Base-by-base conservation (phyloP, 1,140 invertebrate species). In the Antheraea mylitta region DNA sequence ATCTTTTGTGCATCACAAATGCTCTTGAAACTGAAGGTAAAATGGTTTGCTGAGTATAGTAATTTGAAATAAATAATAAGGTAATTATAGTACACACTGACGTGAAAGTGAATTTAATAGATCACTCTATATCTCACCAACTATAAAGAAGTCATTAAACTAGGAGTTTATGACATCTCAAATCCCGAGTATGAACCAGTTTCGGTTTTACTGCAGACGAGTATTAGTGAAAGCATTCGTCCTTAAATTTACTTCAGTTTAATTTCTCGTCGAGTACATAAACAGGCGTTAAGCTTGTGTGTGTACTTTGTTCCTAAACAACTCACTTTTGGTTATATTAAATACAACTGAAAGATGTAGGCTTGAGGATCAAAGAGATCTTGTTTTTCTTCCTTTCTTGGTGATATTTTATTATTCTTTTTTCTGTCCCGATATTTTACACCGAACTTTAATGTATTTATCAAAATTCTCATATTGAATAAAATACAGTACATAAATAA, bases 241-340 rank as follows among this genome's bases (percentile, higher is more conserved):
- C 61, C 64, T 65, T 65, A 48, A 48, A 18, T 64, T 64, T 38
- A 65, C 48, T 65, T 9, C 10, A 11, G 38, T 65, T 65, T 65
- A 19, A 48, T 65, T 65, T 19, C 38, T 48, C 18, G 48, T 13
- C 7, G 19, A 42, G 18, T 10, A 18, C 9, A 63, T 63, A 65
- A 65, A 65, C 64, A 65, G 11, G 37, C 19, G 37, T 64, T 65
- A 45, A 65, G 48, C 16, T 1, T 16, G 45, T n/a, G 4, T 53
- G 45, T 53, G 45, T 53, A 53, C 45, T 53, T 53, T 10, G 45
- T 53, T 13, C 16, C 7, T 53, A 53, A 53, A 53, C 45, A 13
- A 53, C 11, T 53, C 45, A 53, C 0, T 53, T 53, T 53, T 53
- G 45, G 16, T 53, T 16, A 53, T 0, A 53, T 53, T 53, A 53